Conservation (phyloP, 2,113 vertebrate species). For the Rhodinocichla rosea region DNA sequence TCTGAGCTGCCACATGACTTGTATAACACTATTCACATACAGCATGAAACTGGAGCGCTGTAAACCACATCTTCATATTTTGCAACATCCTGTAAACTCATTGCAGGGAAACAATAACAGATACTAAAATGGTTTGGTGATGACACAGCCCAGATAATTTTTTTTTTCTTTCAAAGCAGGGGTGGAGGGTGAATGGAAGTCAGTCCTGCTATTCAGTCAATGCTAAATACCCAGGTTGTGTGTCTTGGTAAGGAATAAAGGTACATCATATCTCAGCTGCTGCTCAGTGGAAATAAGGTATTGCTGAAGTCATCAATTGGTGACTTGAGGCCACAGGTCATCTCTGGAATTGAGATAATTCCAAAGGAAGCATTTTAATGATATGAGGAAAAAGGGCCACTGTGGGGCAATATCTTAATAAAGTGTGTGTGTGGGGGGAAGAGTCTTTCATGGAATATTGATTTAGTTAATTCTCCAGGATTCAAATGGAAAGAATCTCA, state of each 20-base stretch:
- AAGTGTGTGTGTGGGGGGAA: neutral
- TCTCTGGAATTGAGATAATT: neutral
- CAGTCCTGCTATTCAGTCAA: neutral
- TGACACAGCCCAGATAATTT: neutral
- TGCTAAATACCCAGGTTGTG: neutral
- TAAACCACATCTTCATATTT: constrained; percentile 11
- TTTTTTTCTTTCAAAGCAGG: neutral
- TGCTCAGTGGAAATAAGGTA: neutral
- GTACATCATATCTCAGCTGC: neutral
- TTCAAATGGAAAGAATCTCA: neutral
- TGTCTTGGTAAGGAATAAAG: neutral
- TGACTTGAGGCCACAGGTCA: neutral
- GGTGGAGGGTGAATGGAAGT: neutral
- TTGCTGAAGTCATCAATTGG: neutral
- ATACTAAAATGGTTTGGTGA: neutral
- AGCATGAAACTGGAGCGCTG: neutral
- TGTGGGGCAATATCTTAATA: neutral
- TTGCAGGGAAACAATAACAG: neutral
- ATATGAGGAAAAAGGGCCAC: neutral
- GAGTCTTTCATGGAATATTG: neutral
- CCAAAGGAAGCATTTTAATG: neutral
- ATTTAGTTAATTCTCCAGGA: neutral
- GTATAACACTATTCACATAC: constrained; percentile 5
- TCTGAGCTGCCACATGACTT: constrained; percentile 50
- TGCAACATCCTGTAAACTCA: constrained; percentile 23